phyloP scores from a whole-genome alignment of 2,888 invertebrate species.

The Pandemis corylana region DNA sequence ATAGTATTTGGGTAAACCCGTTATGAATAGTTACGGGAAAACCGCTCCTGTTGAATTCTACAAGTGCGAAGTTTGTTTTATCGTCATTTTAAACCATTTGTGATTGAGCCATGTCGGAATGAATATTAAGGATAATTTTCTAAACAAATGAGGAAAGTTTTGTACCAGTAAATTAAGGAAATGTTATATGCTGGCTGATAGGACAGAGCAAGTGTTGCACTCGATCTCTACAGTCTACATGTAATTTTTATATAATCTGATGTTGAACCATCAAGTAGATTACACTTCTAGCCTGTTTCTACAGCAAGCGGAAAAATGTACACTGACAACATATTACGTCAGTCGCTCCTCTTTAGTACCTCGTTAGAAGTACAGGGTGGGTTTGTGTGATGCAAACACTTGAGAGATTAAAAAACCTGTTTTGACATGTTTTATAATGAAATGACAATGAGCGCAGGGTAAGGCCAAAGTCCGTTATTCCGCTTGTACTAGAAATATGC shows the following conservation, averaged over 20 bases:
- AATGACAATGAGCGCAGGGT: background rate
- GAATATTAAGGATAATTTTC: constrained; percentile 39
- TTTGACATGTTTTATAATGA: background rate
- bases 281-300: background rate
- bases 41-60: background rate
- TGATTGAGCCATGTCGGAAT: constrained; percentile 37
- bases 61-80: background rate
- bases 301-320: too few relatives aligned
- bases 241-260: background rate
- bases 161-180: constrained; percentile 24
- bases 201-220: constrained; percentile 9
- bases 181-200: constrained; percentile 19
- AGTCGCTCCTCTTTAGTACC: background rate
- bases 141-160: constrained; percentile 31
- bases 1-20: background rate
- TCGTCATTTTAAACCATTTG: constrained; percentile 25
- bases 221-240: background rate
- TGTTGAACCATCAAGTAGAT: background rate
- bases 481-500: background rate
- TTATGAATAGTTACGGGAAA: background rate
- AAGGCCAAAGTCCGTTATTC: background rate
- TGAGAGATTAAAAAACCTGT: background rate
- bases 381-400: too few relatives aligned
- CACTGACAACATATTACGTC: background rate
- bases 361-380: background rate